phyloP scores from a whole-genome alignment of 2,113 vertebrate genomes.

The Myotis yumanensis region DNA sequence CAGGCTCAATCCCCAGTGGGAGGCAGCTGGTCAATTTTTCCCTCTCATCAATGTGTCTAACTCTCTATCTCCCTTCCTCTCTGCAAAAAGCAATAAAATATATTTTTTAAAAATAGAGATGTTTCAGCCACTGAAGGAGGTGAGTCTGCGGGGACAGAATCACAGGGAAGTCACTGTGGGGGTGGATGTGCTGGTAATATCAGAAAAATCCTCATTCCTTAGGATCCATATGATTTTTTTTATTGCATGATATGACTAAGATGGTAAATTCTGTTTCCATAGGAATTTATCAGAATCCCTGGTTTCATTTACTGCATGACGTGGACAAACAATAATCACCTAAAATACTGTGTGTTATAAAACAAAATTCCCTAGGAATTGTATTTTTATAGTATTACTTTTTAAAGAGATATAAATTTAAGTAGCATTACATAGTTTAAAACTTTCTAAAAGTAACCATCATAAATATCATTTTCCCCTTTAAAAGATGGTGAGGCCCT shows the following conservation, averaged over 20 bases:
- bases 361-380: background rate
- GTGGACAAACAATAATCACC: background rate
- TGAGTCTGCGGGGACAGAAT: background rate
- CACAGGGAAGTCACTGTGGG: background rate
- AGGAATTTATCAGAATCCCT: background rate
- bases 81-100: no score
- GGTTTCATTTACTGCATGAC: background rate
- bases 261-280: background rate
- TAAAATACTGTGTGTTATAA: background rate
- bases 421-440: background rate
- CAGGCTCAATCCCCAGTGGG: no score
- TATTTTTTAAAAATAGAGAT: background rate
- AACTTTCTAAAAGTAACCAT: background rate
- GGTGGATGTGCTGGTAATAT: background rate
- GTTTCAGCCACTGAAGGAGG: background rate
- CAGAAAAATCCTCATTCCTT: background rate
- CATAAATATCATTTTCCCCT: background rate
- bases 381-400: background rate
- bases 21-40: no score
- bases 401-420: background rate
- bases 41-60: no score
- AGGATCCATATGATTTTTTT: background rate
- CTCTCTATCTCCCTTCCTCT: no score
- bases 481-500: background rate
- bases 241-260: background rate